These are phyloP conservation scores for Sminthopsis crassicaudata DNA, from an alignment of 2,113 vertebrate species.

Conservation along the genomic window DNA sequence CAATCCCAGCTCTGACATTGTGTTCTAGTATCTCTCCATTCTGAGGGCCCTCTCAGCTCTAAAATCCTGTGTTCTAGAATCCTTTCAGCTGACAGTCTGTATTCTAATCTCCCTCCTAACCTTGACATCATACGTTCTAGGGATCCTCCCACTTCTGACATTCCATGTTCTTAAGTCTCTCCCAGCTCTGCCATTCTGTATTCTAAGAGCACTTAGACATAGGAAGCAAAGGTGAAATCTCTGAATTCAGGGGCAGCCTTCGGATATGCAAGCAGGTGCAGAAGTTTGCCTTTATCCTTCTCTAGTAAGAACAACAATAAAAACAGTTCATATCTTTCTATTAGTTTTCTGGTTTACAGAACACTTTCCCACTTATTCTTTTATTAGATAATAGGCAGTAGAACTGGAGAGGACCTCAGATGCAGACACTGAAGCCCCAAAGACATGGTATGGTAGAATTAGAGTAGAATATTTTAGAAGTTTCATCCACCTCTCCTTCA, in stretches of 20 bases:
- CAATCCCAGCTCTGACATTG: too few species aligned
- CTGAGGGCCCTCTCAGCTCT: too few species aligned
- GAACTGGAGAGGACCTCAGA: not conserved
- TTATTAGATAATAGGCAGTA: not conserved
- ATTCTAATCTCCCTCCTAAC: too few species aligned
- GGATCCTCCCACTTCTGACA: too few species aligned
- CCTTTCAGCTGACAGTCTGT: too few species aligned
- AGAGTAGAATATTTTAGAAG: not conserved
- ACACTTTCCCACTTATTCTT: not conserved
- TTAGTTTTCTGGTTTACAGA: not conserved
- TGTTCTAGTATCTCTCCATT: too few species aligned
- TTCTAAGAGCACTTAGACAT: too few species aligned
- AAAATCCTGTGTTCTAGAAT: too few species aligned
- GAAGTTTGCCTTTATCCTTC: not conserved
- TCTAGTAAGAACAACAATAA: not conserved
- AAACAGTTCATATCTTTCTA: not conserved
- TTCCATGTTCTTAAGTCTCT: too few species aligned
- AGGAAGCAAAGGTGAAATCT: not conserved
- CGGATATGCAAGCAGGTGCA: not conserved
- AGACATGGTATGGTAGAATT: not conserved
- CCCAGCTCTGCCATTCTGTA: too few species aligned
- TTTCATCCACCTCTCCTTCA: not conserved
- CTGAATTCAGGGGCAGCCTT: not conserved
- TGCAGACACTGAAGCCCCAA: not conserved
- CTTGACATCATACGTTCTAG: too few species aligned